phyloP scores from a whole-genome alignment of 2,797 vertebrate species.

The Cossypha caffra region DNA sequence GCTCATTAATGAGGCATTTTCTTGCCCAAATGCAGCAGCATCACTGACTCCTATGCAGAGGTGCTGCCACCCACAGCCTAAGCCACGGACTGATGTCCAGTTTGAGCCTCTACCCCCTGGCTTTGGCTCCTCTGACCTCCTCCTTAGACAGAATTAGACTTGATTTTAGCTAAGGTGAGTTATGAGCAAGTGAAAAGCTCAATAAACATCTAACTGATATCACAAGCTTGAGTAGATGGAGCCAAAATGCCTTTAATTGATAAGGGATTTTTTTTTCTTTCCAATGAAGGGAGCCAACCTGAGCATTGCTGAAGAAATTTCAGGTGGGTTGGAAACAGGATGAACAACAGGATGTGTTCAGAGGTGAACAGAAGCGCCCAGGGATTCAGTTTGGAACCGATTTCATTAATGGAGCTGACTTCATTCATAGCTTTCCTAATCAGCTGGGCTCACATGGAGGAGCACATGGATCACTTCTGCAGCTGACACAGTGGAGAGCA shows the following conservation, averaged over 20 bases:
- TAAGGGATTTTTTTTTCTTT: neutral
- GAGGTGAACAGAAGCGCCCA: neutral
- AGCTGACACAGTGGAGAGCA: neutral
- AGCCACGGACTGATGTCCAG: neutral
- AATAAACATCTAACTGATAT: neutral
- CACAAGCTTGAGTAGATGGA: neutral
- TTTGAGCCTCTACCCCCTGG: neutral
- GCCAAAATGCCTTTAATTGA: neutral
- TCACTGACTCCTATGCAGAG: fast-evolving
- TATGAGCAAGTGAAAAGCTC: neutral
- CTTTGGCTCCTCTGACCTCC: neutral
- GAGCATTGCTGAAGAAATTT: neutral
- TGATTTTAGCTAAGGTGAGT: neutral
- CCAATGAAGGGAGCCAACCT: neutral
- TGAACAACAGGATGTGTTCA: neutral
- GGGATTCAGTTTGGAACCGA: neutral
- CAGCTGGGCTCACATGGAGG: neutral
- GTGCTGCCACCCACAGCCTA: neutral
- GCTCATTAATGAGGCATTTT: neutral
- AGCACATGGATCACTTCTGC: neutral
- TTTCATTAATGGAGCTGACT: neutral
- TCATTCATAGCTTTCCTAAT: neutral
- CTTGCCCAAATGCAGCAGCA: neutral
- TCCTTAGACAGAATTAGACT: neutral
- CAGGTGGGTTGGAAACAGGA: neutral